Percentiles rank a stretch among this genome's conserved stretches.
Evolutionary conservation across 1,140 invertebrate species (phyloP).

Genomic region (Halictus rubicundus): DNA sequence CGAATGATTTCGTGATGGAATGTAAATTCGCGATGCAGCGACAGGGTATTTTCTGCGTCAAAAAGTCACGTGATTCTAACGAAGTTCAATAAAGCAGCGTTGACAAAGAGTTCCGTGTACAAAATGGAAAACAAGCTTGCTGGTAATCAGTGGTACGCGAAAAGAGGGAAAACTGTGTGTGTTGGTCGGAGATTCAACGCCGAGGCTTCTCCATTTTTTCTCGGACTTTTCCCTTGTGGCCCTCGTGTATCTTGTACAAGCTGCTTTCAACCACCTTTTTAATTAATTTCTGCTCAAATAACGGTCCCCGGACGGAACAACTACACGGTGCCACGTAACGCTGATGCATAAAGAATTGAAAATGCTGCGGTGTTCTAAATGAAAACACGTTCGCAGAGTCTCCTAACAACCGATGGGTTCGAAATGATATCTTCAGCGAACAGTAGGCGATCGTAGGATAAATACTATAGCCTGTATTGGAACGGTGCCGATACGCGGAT

Average conservation of each 20-base stretch:
- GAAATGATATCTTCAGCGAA: too few relatives aligned
- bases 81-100: not conserved
- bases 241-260: not conserved
- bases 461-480: too few relatives aligned
- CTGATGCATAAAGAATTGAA: not conserved
- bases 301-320: not conserved
- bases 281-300: conserved; percentile 50
- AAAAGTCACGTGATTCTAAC: not conserved
- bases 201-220: conserved; percentile 14
- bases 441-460: too few relatives aligned
- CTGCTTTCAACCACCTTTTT: conserved; percentile 15
- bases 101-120: not conserved
- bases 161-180: not conserved
- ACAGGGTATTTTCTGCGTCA: too few relatives aligned
- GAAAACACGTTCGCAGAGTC: too few relatives aligned
- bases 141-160: not conserved
- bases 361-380: not conserved
- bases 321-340: not conserved
- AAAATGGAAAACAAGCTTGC: not conserved
- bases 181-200: not conserved
- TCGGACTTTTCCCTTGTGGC: not conserved
- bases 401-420: too few relatives aligned
- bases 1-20: too few relatives aligned
- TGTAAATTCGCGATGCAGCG: too few relatives aligned
- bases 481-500: too few relatives aligned